Evolutionary conservation across 2,888 invertebrate species (phyloP).

Genomic region (Apocheima hispidaria): DNA sequence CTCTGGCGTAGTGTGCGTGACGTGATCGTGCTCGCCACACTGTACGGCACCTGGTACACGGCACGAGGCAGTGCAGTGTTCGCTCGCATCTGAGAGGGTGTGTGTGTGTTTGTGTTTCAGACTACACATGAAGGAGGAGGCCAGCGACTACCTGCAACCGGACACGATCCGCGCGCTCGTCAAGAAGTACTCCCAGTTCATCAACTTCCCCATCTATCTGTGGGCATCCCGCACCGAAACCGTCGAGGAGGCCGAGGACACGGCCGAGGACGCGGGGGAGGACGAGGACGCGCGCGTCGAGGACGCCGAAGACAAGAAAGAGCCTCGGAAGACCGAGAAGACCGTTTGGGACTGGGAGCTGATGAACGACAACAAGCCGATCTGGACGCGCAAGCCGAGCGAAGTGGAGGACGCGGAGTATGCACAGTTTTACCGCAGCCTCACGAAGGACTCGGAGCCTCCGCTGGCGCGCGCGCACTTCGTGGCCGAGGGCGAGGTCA

Average conservation of each 20-base stretch:
- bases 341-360: conserved; percentile 99
- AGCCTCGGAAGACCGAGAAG: conserved; percentile 93
- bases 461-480: conserved; percentile 96
- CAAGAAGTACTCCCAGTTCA: conserved; percentile 99
- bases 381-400: conserved; percentile 97
- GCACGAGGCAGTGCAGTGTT: no score
- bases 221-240: conserved; percentile 89
- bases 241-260: conserved; percentile 48
- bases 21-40: no score
- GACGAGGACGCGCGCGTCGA: conserved; percentile 88
- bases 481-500: conserved; percentile 99
- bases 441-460: conserved; percentile 95
- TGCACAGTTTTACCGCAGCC: conserved; percentile 96
- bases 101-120: conserved; percentile 75
- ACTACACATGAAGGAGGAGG: conserved; percentile 98
- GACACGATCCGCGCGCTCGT: conserved; percentile 96
- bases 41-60: no score
- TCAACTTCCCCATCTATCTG: conserved; percentile 99
- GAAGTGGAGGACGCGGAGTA: conserved; percentile 97
- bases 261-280: conserved; percentile 61
- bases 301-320: conserved; percentile 88
- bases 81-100: no score
- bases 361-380: conserved; percentile 98
- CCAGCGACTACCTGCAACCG: conserved; percentile 97
- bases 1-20: no score